phyloP scores from a whole-genome alignment of 2,888 invertebrate genomes.

The Autographa gamma region DNA sequence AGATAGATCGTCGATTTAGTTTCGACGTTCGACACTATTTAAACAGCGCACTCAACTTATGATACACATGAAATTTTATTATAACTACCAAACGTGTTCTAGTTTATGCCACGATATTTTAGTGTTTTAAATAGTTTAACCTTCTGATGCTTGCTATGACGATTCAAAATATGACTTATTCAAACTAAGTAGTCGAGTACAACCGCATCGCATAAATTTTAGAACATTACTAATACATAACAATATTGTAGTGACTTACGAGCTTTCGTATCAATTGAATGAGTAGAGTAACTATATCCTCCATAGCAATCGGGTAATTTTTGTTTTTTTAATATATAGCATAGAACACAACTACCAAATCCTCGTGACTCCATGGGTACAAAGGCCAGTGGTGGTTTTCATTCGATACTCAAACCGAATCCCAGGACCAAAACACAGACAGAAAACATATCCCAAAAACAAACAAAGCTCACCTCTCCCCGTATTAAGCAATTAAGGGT shows the following conservation, averaged over 20 bases:
- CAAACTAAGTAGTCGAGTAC: neutral
- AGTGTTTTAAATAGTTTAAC: neutral
- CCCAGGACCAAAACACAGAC: neutral
- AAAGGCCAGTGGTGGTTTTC: too few relatives aligned
- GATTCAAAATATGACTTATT: neutral
- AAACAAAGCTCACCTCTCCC: neutral
- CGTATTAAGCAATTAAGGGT: conserved; percentile 43
- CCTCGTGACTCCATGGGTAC: too few relatives aligned
- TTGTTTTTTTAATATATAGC: too few relatives aligned
- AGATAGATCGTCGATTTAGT: conserved; percentile 23
- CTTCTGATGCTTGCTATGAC: neutral
- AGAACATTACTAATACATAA: too few relatives aligned
- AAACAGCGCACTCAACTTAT: conserved; percentile 11
- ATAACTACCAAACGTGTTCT: neutral
- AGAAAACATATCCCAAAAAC: neutral
- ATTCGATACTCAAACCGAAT: neutral
- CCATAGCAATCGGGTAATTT: too few relatives aligned
- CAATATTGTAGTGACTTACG: too few relatives aligned
- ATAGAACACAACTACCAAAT: too few relatives aligned
- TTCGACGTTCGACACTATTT: conserved; percentile 22
- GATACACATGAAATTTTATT: conserved; percentile 22
- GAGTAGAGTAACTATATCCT: too few relatives aligned
- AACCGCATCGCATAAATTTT: too few relatives aligned
- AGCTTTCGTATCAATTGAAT: too few relatives aligned
- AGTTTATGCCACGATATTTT: neutral